These are phyloP conservation scores for Pyxicephalus adspersus DNA, from an alignment of 2,113 vertebrate species.

Conservation along the genomic window DNA sequence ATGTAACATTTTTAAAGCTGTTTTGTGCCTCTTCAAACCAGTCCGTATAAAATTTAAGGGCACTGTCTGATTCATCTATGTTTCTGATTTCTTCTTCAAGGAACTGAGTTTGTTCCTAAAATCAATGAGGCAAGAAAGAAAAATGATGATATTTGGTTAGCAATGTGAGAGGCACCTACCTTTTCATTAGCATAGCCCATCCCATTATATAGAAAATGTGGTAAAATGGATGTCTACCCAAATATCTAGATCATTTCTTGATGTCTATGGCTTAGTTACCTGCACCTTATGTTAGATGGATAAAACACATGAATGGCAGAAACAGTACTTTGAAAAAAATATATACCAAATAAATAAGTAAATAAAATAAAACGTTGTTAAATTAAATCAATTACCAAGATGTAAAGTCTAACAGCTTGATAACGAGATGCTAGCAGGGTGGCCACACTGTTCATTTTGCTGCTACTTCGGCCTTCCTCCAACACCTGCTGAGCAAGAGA, in stretches of 20 bases:
- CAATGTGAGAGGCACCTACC: too few relatives aligned
- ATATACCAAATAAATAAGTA: too few relatives aligned
- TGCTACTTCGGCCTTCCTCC: slow-evolving; percentile 84
- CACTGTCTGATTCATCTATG: slow-evolving; percentile 84
- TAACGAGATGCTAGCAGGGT: slow-evolving; percentile 88
- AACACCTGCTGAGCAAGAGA: slow-evolving; percentile 88
- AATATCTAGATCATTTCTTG: too few relatives aligned
- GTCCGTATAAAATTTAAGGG: slow-evolving; percentile 81
- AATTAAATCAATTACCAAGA: slow-evolving; percentile 74
- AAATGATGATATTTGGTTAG: too few relatives aligned
- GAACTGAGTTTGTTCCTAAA: slow-evolving; percentile 88
- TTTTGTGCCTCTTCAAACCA: slow-evolving; percentile 84
- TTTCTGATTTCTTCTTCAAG: slow-evolving; percentile 88
- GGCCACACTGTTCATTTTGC: slow-evolving; percentile 81
- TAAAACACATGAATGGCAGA: too few relatives aligned
- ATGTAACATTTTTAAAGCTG: slow-evolving; percentile 77
- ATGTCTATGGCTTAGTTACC: too few relatives aligned
- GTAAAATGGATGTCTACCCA: too few relatives aligned
- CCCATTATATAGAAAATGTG: too few relatives aligned
- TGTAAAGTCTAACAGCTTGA: slow-evolving; percentile 86
- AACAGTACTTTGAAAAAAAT: too few relatives aligned
- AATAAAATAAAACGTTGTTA: too few relatives aligned
- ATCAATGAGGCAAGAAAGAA: neutral
- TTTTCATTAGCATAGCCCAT: too few relatives aligned
- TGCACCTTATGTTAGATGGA: too few relatives aligned